A percentile compares a stretch with the other conserved stretches of the same genome.
phyloP scores from a whole-genome alignment of 2,113 vertebrate species.

The Grallaria varia region DNA sequence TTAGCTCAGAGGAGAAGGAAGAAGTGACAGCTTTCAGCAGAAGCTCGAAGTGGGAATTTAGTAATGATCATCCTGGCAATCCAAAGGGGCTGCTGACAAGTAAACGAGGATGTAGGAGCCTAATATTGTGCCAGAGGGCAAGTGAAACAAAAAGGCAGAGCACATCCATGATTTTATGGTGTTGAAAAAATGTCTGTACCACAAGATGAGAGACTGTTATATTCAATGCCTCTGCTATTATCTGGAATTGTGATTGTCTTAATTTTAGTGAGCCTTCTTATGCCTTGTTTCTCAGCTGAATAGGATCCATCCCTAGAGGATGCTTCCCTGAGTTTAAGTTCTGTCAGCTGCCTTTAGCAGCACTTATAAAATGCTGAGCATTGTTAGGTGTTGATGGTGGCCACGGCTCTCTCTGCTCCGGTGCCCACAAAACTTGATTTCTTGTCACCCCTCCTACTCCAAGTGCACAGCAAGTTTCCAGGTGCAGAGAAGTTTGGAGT shows the following conservation, averaged over 20 bases:
- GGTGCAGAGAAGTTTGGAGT: background rate
- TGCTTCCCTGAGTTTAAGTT: background rate
- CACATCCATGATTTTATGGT: background rate
- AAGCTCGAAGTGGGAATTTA: background rate
- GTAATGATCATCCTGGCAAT: background rate
- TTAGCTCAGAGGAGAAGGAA: background rate
- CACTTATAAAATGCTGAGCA: background rate
- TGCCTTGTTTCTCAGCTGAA: background rate
- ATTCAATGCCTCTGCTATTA: background rate
- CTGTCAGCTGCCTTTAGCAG: background rate
- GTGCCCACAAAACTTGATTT: rapidly evolving
- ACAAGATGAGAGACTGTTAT: background rate
- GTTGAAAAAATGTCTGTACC: background rate
- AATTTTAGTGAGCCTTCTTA: background rate
- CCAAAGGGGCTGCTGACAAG: background rate
- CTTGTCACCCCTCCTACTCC: background rate
- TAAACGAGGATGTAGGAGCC: background rate
- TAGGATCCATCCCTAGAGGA: background rate
- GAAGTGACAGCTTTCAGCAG: background rate
- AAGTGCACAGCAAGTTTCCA: background rate
- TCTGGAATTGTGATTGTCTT: background rate
- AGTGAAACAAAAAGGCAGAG: background rate
- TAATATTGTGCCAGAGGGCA: background rate
- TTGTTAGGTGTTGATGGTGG: background rate
- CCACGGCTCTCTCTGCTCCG: background rate